Percentiles rank a stretch among this genome's conserved stretches.
Conservation (phyloP, 2,888 invertebrate species). For the Acheta domesticus region DNA sequence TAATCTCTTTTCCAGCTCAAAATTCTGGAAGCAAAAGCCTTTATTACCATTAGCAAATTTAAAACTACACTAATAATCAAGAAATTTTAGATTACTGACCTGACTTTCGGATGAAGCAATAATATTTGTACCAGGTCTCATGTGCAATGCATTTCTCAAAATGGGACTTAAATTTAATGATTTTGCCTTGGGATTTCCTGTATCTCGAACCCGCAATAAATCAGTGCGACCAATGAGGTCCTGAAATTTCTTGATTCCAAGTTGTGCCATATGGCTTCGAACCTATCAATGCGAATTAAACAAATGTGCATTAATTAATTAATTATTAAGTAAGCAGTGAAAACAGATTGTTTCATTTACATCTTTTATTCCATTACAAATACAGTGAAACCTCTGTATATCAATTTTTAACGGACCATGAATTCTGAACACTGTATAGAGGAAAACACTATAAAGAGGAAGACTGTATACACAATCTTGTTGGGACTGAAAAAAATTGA, state of each 20-base stretch:
- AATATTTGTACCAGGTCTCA: slow-evolving; percentile 87
- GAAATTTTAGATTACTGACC: slow-evolving; percentile 45
- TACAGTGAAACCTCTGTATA: no score
- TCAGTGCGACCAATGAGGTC: slow-evolving; percentile 92
- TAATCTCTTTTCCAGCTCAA: slow-evolving; percentile 77
- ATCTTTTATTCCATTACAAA: neutral
- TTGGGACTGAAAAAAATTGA: no score
- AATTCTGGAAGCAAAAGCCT: slow-evolving; percentile 58
- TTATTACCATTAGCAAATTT: no score
- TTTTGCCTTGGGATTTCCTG: slow-evolving; percentile 73
- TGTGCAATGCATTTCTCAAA: slow-evolving; percentile 81
- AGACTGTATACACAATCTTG: no score
- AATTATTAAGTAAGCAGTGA: no score
- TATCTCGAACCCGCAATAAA: slow-evolving; percentile 72
- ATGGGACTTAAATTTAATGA: slow-evolving; percentile 81
- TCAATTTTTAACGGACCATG: no score
- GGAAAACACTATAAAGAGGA: no score
- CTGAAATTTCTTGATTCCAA: slow-evolving; percentile 85
- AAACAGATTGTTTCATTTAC: neutral
- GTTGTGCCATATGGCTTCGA: slow-evolving; percentile 82
- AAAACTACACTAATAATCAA: no score
- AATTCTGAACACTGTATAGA: no score
- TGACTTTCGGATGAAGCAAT: slow-evolving; percentile 81
- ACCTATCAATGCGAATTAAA: slow-evolving; percentile 55
- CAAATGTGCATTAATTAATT: neutral